Evolutionary conservation across 53 echinoderm and acorn worm genomes (phyloP), one percentile per base, ranked within the genome.

Genomic region (Mesocentrotus franciscanus): DNA sequence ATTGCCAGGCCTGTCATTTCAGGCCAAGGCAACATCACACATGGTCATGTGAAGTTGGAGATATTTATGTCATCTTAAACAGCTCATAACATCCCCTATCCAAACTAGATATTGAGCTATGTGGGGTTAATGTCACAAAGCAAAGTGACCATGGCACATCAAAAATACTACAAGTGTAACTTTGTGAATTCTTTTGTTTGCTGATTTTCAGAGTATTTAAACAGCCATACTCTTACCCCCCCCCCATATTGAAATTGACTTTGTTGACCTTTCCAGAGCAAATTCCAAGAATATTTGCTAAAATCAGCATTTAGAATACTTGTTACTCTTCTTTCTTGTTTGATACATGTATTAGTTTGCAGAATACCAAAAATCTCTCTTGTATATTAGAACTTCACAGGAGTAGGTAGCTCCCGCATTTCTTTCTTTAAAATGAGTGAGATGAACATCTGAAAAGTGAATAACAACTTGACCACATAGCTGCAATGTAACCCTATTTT

Each of bases 21-120:
- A 87, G 87, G 87, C 58, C 87, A 87, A 87, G 87, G 87, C 11
- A 0, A 87, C n/a, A 26, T 13, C 87, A 58, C 87, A 87, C 58
- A 87, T 87, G 87, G 7, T 87, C 58, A 87, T 87, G 56, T 87
- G 87, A 87, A 57, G 58, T 57, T 9, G 9, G 59, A n/a, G n/a
- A 87, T 87, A 87, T 87, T 87, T 87, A 87, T 87, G 87, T 87
- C 87, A 87, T 87, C 57, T 87, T 58, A 87, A 87, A 87, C 84
- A 39, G 35, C 39, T 84, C 20, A 16, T 84, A 18, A 58, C 87
- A 87, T 87, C n/a, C 87, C 39, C 26, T 3, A 87, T 56, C 1
- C n/a, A 87, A 27, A 57, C 87, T 12, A 27, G 56, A 56, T 87
- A 58, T 87, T 87, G 56, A 58, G 87, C 56, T 58, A 27, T 87